Evolutionary conservation across 2,888 invertebrate species (phyloP), one percentile per base, ranked within the genome.

Genomic region (Actias luna): DNA sequence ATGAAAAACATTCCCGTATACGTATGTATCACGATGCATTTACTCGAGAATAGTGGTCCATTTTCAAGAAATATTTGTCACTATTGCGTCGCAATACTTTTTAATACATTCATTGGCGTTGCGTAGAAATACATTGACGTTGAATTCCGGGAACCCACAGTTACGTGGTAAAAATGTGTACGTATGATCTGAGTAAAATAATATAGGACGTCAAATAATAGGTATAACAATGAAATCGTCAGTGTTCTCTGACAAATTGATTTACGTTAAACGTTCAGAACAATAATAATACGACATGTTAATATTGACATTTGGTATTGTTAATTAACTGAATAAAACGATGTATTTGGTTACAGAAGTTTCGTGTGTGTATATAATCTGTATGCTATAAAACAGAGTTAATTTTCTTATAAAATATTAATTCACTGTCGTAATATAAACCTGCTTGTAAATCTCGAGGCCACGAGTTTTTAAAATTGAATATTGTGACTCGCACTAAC

Each of bases 101-200:
- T 29, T 55, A 29, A 27, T 29, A 29, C 29, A 29, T 29, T 55
- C 29, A 55, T 29, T 16, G 18, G 29, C 29, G n/a, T 55, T 55
- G 29, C 55, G 29, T 55, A 29, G 55, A 55, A 55, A 55, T 55
- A 55, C 22, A 50, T 12, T 55, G 55, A 55, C 55, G 27, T 29
- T 29, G 29, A 29, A 55, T 55, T 55, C 55, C 55, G 7, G 55
- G 29, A 55, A 55, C 29, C 27, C 4, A 3, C 29, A n/a, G n/a
- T 55, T 55, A 55, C 55, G 55, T 55, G 55, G 16, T n/a, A 55
- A 50, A 50, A 25, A 25, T 50, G 46, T 50, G 22, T 22, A 12
- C 22, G 46, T 50, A 25, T 12, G 25, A 55, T 29, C 29, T 55
- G 29, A 55, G 55, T 55, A 55, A 55, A 55, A 29, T 3, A n/a